Evolutionary conservation across 1,140 invertebrate genomes (phyloP), one percentile per base, ranked within the genome.

Genomic region (Platyura marginata): DNA sequence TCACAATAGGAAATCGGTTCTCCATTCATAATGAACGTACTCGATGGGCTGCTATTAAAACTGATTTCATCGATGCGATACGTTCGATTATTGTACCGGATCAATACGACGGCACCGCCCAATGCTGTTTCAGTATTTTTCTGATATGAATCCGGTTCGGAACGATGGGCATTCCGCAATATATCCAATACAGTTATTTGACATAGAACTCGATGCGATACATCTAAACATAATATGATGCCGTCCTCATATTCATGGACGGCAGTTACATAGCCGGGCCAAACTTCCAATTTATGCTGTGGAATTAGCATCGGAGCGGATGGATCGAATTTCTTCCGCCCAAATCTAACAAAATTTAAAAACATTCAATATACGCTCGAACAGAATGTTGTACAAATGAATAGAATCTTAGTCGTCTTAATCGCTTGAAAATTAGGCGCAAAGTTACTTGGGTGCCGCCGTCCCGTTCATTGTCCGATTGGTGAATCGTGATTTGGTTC

Each of bases 191-290:
- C 83, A 3, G 79, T 85, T 48, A 82, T 72, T 1, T 75, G 81
- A 1, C 84, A 68, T 9, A 96, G 65, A 9, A 94, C 77, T 45
- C 83, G 66, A 61, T 91, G 85, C 0, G 81, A 81, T 0, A 81
- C 78, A 65, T 97, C 90, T 44, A 85, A 66, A 42, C 79, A 78
- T 16, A 96, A 62, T 72, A 91, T 80, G 1, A 96, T 56, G 5
- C 91, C 92, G 34, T 79, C 86, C 62, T 93, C 82, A 46, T 75
- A 81, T 57, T 87, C 82, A 48, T 81, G 73, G 10, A 91, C 74
- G 2, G 86, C 71, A 5, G 86, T 88, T 0, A 90, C 74, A 58
- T 84, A 93, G 40, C 77, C 78, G 0, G 78, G 89, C 85, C 88
- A 92, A n/a, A 94, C 72, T 68, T 94, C 85, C 21, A 96, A 57